Conservation (phyloP, 2,797 vertebrate species). For the Poliocrania exsul region DNA sequence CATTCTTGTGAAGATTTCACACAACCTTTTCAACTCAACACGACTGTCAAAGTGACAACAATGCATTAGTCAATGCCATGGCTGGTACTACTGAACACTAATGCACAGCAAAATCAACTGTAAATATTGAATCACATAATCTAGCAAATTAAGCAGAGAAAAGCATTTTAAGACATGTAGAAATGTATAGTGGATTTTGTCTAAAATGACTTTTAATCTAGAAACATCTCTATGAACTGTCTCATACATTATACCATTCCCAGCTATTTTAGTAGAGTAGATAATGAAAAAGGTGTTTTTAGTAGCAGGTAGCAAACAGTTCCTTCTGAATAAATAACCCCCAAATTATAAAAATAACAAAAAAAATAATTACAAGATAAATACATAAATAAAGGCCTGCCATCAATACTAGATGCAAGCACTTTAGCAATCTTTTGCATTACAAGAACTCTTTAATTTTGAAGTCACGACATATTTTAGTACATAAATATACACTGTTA, state of each 20-base stretch:
- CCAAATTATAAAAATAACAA: neutral
- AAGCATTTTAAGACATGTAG: neutral
- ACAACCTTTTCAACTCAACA: slow-evolving; percentile 96
- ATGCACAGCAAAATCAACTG: neutral
- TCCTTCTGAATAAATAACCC: neutral
- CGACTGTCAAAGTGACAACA: slow-evolving; percentile 83
- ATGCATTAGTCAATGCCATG: neutral
- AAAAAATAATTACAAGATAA: neutral
- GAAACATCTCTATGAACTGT: neutral
- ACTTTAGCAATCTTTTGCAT: neutral
- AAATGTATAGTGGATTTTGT: neutral
- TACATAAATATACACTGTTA: neutral
- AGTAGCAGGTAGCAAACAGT: neutral
- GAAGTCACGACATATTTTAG: neutral
- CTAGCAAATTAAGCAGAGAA: neutral
- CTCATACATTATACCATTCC: neutral
- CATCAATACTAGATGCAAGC: neutral
- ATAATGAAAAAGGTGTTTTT: neutral
- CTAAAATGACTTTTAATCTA: neutral
- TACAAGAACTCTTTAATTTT: neutral
- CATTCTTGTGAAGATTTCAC: slow-evolving; percentile 99
- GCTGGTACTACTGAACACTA: neutral
- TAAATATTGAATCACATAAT: neutral
- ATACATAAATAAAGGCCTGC: neutral
- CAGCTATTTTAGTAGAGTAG: neutral